Percentiles rank a stretch among this genome's conserved stretches.
Evolutionary conservation across 2,888 invertebrate species (phyloP).

Genomic region (Trichopoda pennipes): DNA sequence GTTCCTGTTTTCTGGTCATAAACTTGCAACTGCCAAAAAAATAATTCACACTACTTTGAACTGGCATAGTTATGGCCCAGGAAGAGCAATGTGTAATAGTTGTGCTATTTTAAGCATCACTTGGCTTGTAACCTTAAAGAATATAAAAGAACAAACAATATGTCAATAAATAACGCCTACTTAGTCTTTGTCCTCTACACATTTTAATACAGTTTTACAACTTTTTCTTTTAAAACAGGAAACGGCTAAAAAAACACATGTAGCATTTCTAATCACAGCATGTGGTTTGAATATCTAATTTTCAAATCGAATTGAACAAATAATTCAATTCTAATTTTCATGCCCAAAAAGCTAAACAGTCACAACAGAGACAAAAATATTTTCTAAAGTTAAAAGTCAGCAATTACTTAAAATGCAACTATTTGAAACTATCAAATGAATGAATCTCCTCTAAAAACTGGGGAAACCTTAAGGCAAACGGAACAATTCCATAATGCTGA

Average conservation of each 20-base stretch:
- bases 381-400: conserved; percentile 66
- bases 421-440: conserved; percentile 54
- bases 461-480: conserved; percentile 5
- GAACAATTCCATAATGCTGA: conserved; percentile 39
- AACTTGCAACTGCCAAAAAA: too few relatives aligned
- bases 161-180: conserved; percentile 25
- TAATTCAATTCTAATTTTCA: conserved; percentile 52
- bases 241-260: conserved; percentile 51
- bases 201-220: too few relatives aligned
- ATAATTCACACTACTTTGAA: too few relatives aligned
- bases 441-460: conserved; percentile 21
- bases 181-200: not conserved
- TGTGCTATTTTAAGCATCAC: not conserved
- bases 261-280: conserved; percentile 61
- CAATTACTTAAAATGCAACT: conserved; percentile 66
- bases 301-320: conserved; percentile 55
- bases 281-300: conserved; percentile 68
- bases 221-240: conserved; percentile 36
- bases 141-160: not conserved
- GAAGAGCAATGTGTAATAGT: too few relatives aligned
- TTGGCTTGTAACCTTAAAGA: too few relatives aligned
- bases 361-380: conserved; percentile 12
- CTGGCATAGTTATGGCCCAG: too few relatives aligned
- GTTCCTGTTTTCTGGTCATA: too few relatives aligned
- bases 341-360: conserved; percentile 30